Percentiles rank a stretch among this genome's conserved stretches.
Evolutionary conservation across 2,888 invertebrate species (phyloP).

Genomic region (Lochmaea crataegi): DNA sequence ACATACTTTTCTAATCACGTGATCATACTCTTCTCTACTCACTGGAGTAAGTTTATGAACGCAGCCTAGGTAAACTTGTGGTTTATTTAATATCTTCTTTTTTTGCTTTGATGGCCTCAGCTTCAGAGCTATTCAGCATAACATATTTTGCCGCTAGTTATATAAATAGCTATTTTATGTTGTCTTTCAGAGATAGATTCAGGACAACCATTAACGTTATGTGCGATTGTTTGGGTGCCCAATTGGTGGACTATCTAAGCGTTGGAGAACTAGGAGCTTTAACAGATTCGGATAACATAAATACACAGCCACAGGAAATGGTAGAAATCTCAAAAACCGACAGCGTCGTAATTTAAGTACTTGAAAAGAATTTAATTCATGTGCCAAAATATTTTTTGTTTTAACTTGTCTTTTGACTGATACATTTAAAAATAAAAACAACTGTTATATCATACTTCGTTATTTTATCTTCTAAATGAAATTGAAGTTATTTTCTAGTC

Average conservation of each 20-base stretch:
- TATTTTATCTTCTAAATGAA: neutral
- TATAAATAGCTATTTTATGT: neutral
- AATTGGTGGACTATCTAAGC: constrained; percentile 88
- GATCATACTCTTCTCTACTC: too few species aligned
- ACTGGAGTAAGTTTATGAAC: too few species aligned
- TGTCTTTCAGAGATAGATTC: constrained; percentile 80
- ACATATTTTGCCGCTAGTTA: too few species aligned
- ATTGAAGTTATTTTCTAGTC: constrained; percentile 1
- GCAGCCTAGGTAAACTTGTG: too few species aligned
- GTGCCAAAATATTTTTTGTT: neutral
- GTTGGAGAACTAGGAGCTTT: constrained; percentile 73
- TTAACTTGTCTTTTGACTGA: constrained; percentile 26
- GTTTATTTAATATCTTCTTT: too few species aligned
- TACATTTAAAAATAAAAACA: constrained; percentile 7
- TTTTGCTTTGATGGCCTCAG: too few species aligned
- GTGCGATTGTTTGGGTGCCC: constrained; percentile 94
- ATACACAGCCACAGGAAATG: constrained; percentile 73
- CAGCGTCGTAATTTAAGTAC: constrained; percentile 37
- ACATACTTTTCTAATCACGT: too few species aligned
- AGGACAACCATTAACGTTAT: constrained; percentile 93
- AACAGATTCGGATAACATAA: constrained; percentile 65
- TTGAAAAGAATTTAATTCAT: constrained; percentile 4
- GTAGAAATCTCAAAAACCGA: constrained; percentile 67
- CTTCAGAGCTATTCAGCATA: too few species aligned
- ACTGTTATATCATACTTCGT: neutral